phyloP scores from a whole-genome alignment of 2,888 invertebrate species.

The Ptilodon capucinus region DNA sequence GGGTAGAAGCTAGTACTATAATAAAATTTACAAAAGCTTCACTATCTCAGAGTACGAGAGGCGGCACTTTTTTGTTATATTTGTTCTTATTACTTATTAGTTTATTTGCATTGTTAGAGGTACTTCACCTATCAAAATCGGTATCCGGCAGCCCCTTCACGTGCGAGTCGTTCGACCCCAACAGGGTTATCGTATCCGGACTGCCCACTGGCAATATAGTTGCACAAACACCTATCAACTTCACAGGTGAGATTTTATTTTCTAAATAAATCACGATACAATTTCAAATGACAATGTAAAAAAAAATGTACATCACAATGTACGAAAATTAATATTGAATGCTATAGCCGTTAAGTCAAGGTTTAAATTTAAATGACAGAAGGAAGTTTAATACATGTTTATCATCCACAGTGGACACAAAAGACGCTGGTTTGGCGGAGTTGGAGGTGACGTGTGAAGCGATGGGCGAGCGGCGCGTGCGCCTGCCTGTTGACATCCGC shows the following conservation, averaged over 20 bases:
- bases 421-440: constrained; percentile 92
- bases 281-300: too few species aligned
- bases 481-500: constrained; percentile 90
- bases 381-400: too few species aligned
- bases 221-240: constrained; percentile 91
- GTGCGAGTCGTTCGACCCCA: constrained; percentile 95
- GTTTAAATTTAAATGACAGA: background rate
- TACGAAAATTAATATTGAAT: too few species aligned
- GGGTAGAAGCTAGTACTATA: too few species aligned
- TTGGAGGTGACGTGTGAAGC: constrained; percentile 94
- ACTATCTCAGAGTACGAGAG: too few species aligned
- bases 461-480: constrained; percentile 88
- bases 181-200: constrained; percentile 90
- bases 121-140: constrained; percentile 93
- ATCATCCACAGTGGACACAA: constrained; percentile 86
- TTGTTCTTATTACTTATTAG: background rate
- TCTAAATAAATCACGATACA: too few species aligned
- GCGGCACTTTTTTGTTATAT: background rate
- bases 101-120: constrained; percentile 84
- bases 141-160: constrained; percentile 96
- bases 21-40: too few species aligned
- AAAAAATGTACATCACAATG: too few species aligned
- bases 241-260: constrained; percentile 87
- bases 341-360: background rate
- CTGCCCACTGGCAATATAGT: constrained; percentile 89